Evolutionary conservation across 2,888 invertebrate genomes (phyloP), one percentile per base, ranked within the genome.

Genomic region (Palloptera scutellata): DNA sequence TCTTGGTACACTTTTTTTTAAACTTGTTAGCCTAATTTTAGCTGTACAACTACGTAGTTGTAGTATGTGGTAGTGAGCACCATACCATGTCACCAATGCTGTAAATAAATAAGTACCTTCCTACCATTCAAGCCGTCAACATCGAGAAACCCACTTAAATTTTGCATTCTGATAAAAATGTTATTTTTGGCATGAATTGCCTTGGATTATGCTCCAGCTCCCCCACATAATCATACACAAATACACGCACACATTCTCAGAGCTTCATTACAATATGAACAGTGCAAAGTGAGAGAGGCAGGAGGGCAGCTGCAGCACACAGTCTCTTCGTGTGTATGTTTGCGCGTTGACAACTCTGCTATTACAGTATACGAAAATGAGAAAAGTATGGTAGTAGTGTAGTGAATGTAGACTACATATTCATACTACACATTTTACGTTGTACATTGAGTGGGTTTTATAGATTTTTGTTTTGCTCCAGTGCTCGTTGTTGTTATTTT

Each of bases 391-490:
- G n/a, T n/a, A n/a, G n/a, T n/a, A n/a, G n/a, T n/a, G n/a, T n/a
- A n/a, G n/a, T n/a, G n/a, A n/a, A n/a, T n/a, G n/a, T n/a, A n/a
- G n/a, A n/a, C n/a, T n/a, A n/a, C n/a, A n/a, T n/a, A n/a, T n/a
- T n/a, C n/a, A n/a, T 65, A 17, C 30, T 64, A 54, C 48, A 64
- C n/a, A 58, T 64, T 17, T 40, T 55, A 45, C 13, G n/a, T 61
- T 51, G 48, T 51, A 8, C 11, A 43, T 57, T 40, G 66, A 53
- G 40, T 66, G 66, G n/a, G n/a, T n/a, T n/a, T n/a, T n/a, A 63
- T 64, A 30, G 68, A 66, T 67, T 64, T 64, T 59, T 66, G 67
- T 70, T 64, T 70, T 61, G 68, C 66, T 67, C 66, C 62, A 66
- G 51, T 62, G 61, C 8, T 70, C 62, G 52, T 45, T 66, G 58